phyloP scores from a whole-genome alignment of 2,888 invertebrate genomes.

The Lomographa bimaculata region DNA sequence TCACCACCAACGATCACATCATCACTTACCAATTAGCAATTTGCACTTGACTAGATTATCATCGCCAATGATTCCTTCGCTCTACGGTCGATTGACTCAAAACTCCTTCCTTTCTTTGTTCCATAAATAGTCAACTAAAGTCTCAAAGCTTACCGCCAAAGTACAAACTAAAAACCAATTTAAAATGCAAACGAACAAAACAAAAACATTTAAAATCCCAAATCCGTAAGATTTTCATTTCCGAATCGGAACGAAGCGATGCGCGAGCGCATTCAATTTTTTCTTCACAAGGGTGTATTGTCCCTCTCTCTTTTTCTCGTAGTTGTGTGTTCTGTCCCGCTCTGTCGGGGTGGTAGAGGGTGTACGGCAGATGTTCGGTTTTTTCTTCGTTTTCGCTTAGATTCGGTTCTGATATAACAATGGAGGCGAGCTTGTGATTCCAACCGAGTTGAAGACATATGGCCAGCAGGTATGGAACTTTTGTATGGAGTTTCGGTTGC shows the following conservation, averaged over 20 bases:
- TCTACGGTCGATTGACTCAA: no score
- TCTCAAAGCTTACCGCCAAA: no score
- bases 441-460: conserved; percentile 37
- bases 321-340: conserved; percentile 36
- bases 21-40: no score
- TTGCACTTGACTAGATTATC: no score
- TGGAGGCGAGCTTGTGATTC: conserved; percentile 45
- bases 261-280: conserved; percentile 54
- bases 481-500: neutral
- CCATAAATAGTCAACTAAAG: no score
- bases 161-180: conserved; percentile 1
- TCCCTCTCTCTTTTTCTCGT: conserved; percentile 12
- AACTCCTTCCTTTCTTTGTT: no score
- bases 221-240: conserved; percentile 37
- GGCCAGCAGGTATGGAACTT: conserved; percentile 45
- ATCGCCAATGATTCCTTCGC: no score
- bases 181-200: conserved; percentile 13
- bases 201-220: conserved; percentile 8
- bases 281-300: conserved; percentile 41
- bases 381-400: conserved; percentile 45
- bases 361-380: conserved; percentile 63
- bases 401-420: conserved; percentile 55
- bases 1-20: no score
- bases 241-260: conserved; percentile 57
- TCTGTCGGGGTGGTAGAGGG: conserved; percentile 50